A percentile compares a stretch with the other conserved stretches of the same genome.
phyloP scores from a whole-genome alignment of 2,888 invertebrate species.

The Diarsia dahlii region DNA sequence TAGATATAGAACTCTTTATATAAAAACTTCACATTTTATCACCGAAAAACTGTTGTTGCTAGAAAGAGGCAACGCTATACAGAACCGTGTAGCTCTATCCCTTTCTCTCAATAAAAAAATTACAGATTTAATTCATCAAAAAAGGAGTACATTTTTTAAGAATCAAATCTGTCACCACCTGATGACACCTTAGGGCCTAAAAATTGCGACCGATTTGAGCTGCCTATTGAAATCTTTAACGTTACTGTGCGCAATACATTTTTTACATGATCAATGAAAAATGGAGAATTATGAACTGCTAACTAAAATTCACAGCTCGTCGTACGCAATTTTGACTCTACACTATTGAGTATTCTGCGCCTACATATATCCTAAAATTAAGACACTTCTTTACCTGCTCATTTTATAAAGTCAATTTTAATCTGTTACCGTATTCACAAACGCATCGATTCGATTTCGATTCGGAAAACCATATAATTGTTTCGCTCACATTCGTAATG shows the following conservation, averaged over 20 bases:
- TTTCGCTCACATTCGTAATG: too few species aligned
- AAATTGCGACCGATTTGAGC: background rate
- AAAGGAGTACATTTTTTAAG: background rate
- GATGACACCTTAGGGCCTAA: background rate
- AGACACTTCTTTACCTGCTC: background rate
- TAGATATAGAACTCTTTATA: conserved; percentile 32
- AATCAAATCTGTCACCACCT: background rate
- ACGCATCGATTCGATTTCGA: too few species aligned
- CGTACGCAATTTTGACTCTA: background rate
- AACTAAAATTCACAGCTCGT: background rate
- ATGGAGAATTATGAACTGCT: background rate
- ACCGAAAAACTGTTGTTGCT: background rate
- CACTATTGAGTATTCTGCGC: background rate
- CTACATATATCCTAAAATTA: background rate
- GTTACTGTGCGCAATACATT: background rate
- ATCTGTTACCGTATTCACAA: background rate
- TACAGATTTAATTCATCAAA: background rate
- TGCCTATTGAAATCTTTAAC: background rate
- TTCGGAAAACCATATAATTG: too few species aligned
- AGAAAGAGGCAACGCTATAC: conserved; percentile 10
- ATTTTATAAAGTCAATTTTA: background rate
- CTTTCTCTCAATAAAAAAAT: conserved; percentile 10
- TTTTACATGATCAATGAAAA: background rate
- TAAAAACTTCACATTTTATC: background rate
- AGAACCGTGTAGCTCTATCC: conserved; percentile 1